phyloP scores from a whole-genome alignment of 2,888 invertebrate species.

The Hirtodrosophila alboralis region DNA sequence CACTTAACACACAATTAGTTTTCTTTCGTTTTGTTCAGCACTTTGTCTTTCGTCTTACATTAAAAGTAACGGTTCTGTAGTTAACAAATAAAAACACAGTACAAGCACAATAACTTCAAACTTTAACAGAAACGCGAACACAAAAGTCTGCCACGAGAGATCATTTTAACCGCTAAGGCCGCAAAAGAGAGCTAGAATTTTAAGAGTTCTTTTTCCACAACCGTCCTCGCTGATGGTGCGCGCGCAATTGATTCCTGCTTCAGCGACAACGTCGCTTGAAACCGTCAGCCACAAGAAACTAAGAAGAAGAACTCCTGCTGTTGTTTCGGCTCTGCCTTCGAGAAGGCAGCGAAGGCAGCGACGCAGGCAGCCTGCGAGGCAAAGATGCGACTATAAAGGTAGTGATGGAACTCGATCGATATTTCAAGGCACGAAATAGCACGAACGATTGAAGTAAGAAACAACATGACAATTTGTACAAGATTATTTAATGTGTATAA shows the following conservation, averaged over 20 bases:
- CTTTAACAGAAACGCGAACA: conserved; percentile 30
- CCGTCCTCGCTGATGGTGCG: conserved; percentile 80
- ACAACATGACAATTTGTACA: too few species aligned
- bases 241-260: conserved; percentile 82
- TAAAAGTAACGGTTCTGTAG: conserved; percentile 57
- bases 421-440: conserved; percentile 13
- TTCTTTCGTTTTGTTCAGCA: conserved; percentile 46
- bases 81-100: conserved; percentile 59
- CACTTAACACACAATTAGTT: conserved; percentile 64
- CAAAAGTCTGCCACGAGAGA: conserved; percentile 26
- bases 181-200: conserved; percentile 9
- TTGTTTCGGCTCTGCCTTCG: conserved; percentile 30
- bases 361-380: conserved; percentile 45
- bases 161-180: conserved; percentile 30
- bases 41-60: conserved; percentile 43
- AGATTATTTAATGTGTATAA: too few species aligned
- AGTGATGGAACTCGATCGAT: conserved; percentile 24
- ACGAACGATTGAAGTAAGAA: too few species aligned
- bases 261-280: conserved; percentile 64
- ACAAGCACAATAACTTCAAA: conserved; percentile 44
- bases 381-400: conserved; percentile 26
- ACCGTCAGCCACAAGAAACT: conserved; percentile 51
- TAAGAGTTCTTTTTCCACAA: conserved; percentile 60
- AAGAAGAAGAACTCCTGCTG: conserved; percentile 38
- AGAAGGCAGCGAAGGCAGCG: conserved; percentile 47